Conservation (phyloP, 1,140 invertebrate species). For the Drosophila biarmipes region DNA sequence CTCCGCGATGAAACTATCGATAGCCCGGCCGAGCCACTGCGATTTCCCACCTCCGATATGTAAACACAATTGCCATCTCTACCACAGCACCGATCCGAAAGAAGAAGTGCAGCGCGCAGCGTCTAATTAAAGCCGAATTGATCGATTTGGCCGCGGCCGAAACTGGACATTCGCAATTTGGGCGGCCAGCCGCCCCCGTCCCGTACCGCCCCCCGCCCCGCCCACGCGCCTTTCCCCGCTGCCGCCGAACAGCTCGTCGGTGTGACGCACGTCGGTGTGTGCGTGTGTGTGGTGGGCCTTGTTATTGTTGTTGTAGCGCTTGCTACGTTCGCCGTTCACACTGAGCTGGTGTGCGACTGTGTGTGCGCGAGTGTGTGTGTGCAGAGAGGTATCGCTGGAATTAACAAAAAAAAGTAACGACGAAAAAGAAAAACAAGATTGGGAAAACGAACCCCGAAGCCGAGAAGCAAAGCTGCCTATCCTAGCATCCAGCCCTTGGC, state of each 20-base stretch:
- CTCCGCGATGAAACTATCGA: background rate
- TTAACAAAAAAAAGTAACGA: constrained; percentile 35
- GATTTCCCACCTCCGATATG: constrained; percentile 2
- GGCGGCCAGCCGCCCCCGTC: constrained; percentile 41
- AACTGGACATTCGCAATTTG: constrained; percentile 39
- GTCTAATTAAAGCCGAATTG: constrained; percentile 43
- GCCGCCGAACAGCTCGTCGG: constrained; percentile 13
- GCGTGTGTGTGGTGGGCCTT: constrained; percentile 18
- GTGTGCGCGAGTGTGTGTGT: constrained; percentile 32
- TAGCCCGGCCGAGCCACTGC: background rate
- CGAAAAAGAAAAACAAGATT: constrained; percentile 12
- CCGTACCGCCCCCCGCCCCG: constrained; percentile 24
- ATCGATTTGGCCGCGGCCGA: constrained; percentile 40
- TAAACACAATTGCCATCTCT: constrained; percentile 11
- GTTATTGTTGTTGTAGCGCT: constrained; percentile 51
- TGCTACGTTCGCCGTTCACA: constrained; percentile 40
- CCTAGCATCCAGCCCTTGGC: background rate
- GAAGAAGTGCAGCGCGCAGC: constrained; percentile 43
- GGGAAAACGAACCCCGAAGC: background rate
- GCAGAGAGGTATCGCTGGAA: constrained; percentile 50
- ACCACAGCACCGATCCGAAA: constrained; percentile 25
- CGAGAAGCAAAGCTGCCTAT: constrained; percentile 3
- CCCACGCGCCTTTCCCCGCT: constrained; percentile 20
- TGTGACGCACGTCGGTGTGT: constrained; percentile 47
- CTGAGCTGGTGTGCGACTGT: constrained; percentile 20